phyloP scores from a whole-genome alignment of 2,113 vertebrate species.

The Nematolebias whitei region DNA sequence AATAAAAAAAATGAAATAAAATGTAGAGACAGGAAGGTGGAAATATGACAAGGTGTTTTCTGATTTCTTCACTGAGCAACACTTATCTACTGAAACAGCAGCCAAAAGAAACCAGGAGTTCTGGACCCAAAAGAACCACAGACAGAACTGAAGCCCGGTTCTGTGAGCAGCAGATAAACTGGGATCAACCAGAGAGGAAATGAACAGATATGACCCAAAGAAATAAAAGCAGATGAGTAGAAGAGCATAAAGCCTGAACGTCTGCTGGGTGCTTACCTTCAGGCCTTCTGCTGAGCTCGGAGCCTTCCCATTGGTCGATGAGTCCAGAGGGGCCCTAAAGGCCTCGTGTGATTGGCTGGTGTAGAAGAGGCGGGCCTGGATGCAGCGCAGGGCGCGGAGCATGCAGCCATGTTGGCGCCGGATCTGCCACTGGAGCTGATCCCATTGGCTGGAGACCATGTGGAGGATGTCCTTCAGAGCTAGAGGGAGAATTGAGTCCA shows the following conservation, averaged over 20 bases:
- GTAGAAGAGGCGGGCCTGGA: constrained; percentile 91
- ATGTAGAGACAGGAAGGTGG: too few relatives aligned
- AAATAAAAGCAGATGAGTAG: constrained; percentile 62
- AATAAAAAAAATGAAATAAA: too few relatives aligned
- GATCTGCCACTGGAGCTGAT: constrained; percentile 96
- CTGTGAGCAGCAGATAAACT: neutral
- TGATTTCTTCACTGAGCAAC: too few relatives aligned
- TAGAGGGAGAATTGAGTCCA: constrained; percentile 64
- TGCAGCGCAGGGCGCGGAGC: constrained; percentile 89
- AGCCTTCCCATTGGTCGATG: constrained; percentile 28
- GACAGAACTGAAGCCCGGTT: constrained; percentile 13
- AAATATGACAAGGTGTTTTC: too few relatives aligned
- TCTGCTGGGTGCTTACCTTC: constrained; percentile 84
- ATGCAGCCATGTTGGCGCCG: constrained; percentile 98
- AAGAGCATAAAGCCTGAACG: constrained; percentile 4
- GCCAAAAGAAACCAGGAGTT: neutral
- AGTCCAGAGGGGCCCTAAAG: constrained; percentile 3
- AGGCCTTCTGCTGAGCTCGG: constrained; percentile 61
- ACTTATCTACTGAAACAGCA: neutral
- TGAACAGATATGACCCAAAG: constrained; percentile 22
- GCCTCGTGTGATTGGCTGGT: constrained; percentile 80
- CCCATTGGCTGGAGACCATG: constrained; percentile 95
- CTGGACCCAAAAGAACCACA: neutral
- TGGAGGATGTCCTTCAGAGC: constrained; percentile 94
- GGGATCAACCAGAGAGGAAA: constrained; percentile 49